These are phyloP conservation scores for Pygoscelis antarcticus DNA, from an alignment of 2,113 vertebrate species.

Conservation along the genomic window DNA sequence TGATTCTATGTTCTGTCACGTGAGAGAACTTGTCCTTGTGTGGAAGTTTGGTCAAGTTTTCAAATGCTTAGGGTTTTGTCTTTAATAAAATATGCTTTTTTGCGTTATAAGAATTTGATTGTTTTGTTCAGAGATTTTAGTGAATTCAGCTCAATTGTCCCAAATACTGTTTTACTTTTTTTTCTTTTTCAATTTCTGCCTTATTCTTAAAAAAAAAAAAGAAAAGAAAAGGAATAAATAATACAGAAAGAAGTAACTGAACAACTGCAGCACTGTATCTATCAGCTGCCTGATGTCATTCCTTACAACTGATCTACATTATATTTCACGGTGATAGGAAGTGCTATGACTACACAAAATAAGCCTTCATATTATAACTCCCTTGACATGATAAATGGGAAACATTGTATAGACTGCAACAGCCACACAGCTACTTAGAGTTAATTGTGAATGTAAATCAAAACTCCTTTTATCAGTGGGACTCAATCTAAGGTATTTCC, in stretches of 20 bases:
- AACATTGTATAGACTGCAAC: neutral
- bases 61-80: neutral
- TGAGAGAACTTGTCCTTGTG: neutral
- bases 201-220: neutral
- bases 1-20: neutral
- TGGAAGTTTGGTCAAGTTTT: neutral
- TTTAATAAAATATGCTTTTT: neutral
- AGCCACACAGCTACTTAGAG: neutral
- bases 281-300: neutral
- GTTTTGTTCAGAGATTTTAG: neutral
- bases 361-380: neutral
- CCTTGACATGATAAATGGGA: neutral
- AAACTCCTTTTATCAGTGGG: neutral
- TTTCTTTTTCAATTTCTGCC: neutral
- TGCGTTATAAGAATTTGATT: accelerated
- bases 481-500: neutral
- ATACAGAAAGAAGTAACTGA: neutral
- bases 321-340: neutral
- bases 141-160: neutral
- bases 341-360: neutral
- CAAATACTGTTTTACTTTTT: neutral
- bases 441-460: neutral
- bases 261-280: neutral
- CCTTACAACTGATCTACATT: neutral
- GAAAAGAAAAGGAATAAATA: neutral